Base-by-base conservation (phyloP, 2,113 vertebrate species). In the Haliaeetus leucogaster region DNA sequence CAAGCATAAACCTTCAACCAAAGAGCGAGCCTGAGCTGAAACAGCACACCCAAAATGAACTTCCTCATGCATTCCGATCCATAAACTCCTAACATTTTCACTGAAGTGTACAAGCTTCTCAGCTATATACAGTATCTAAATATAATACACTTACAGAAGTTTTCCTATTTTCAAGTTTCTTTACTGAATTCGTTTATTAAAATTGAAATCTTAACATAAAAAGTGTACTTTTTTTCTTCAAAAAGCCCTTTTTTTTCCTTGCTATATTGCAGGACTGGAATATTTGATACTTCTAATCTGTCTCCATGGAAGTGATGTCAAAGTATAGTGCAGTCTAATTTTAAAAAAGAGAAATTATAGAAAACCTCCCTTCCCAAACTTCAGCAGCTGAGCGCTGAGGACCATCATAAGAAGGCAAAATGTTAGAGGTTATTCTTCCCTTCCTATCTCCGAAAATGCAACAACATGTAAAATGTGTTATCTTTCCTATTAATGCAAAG, bases 401-500 rank as follows among this genome's bases (percentile, higher is more conserved):
- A 96, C 42, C 74, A 86, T 26, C 82, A 70, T 21, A 86, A 77
- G 76, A 45, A 48, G 50, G 52, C 74, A 92, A 87, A 93, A 71
- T 83, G 90, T 90, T 71, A 95, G 13, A 96, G 92, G 88, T 93
- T 92, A 94, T 96, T 92, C 70, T 94, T 96, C 52, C 63, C 29
- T 93, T 90, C 45, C 34, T 97, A 97, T 94, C 93, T 96, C 93
- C 47, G 38, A 88, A 97, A 97, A 92, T 55, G n/a, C 79, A 92
- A 92, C 88, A 87, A 85, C 82, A 90, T 74, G 84, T 74, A 89
- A 93, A 94, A 91, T 40, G 50, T 47, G 85, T 96, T 96, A 97
- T 97, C 96, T 94, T 96, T 90, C 50, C 63, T 74, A 94, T 93
- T 96, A 96, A 97, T 97, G 90, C 92, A 93, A 94, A 97, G 70